A percentile compares a stretch with the other conserved stretches of the same genome.
These are phyloP conservation scores for Corbicula japonica DNA, from an alignment of 2,888 invertebrate genomes.

Conservation along the genomic window DNA sequence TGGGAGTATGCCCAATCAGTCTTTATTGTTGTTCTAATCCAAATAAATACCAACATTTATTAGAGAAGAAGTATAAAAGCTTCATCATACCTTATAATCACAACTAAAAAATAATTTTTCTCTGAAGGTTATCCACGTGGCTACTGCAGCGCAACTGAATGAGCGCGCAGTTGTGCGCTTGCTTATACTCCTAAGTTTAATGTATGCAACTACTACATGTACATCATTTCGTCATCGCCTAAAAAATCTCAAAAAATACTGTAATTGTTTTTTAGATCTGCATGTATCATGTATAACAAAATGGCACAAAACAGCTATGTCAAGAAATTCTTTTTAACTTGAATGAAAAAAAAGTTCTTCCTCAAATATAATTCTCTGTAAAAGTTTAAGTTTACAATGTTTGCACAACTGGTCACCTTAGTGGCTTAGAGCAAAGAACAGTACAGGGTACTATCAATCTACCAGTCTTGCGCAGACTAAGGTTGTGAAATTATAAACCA, in stretches of 20 bases:
- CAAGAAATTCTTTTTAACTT: not conserved
- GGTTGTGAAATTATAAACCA: not conserved
- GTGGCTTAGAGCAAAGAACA: not conserved
- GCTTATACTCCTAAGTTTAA: not conserved
- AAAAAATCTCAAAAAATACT: not conserved
- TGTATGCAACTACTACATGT: not conserved
- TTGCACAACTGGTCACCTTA: not conserved
- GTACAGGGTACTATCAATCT: not conserved
- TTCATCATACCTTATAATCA: not conserved
- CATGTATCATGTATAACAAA: no score
- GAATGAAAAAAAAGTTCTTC: not conserved
- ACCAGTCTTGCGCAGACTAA: not conserved
- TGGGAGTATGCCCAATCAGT: no score
- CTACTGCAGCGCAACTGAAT: not conserved
- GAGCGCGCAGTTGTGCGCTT: not conserved
- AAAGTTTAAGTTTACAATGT: not conserved
- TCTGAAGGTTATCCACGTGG: not conserved
- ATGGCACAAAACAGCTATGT: not conserved
- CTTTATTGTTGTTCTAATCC: no score
- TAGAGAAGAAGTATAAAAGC: not conserved
- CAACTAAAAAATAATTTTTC: not conserved
- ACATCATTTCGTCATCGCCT: conserved; percentile 9
- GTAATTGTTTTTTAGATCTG: not conserved
- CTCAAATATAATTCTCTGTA: not conserved
- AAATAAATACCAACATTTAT: not conserved